Conservation (phyloP, 2,113 vertebrate genomes). For the Colius striatus region DNA sequence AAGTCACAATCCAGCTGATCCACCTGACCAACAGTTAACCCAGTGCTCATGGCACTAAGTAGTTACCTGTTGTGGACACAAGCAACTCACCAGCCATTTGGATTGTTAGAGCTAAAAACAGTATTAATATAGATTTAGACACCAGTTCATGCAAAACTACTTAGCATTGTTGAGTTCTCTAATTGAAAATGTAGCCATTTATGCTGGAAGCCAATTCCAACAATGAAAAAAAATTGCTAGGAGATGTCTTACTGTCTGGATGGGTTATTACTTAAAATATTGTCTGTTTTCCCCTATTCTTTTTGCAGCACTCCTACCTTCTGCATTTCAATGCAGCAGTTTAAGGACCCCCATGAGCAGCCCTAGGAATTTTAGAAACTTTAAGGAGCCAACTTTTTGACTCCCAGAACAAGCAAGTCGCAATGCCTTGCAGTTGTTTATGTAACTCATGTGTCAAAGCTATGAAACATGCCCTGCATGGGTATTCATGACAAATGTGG, state of each 20-base stretch:
- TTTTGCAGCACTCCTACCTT: neutral
- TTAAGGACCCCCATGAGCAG: neutral
- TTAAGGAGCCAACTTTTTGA: neutral
- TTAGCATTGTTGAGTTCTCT: neutral
- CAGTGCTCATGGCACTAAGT: too few species aligned
- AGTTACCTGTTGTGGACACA: accelerated
- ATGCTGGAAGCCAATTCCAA: neutral
- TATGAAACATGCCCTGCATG: neutral
- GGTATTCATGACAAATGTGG: accelerated
- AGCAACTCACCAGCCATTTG: neutral
- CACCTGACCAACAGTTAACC: accelerated
- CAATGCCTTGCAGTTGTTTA: neutral
- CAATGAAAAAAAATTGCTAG: neutral
- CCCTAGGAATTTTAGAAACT: neutral
- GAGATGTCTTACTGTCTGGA: neutral
- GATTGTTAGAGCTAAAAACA: neutral
- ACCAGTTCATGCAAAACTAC: neutral
- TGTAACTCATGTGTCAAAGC: neutral
- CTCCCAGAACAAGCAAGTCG: neutral
- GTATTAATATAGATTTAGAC: neutral
- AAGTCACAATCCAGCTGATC: neutral
- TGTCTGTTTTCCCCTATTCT: neutral
- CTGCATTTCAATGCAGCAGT: neutral
- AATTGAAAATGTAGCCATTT: neutral
- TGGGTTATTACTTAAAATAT: neutral